A percentile compares a stretch with the other conserved stretches of the same genome.
These are phyloP conservation scores for Cisticola juncidis DNA, from an alignment of 2,113 vertebrate species.

Conservation along the genomic window DNA sequence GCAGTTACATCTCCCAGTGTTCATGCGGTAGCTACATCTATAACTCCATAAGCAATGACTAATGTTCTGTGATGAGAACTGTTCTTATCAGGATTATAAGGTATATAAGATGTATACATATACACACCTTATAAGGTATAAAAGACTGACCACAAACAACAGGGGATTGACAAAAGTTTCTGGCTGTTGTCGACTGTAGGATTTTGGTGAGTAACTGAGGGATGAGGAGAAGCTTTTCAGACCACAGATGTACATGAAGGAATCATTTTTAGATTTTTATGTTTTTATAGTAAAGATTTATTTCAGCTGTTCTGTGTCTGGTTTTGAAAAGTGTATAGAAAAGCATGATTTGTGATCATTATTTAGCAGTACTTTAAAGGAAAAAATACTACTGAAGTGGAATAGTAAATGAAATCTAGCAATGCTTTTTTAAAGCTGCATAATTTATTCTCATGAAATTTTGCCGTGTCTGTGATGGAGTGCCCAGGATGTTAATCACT, in stretches of 20 bases:
- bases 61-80: neutral
- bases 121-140: neutral
- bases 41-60: neutral
- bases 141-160: neutral
- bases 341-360: neutral
- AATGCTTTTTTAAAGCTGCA: neutral
- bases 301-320: neutral
- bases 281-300: neutral
- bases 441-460: neutral
- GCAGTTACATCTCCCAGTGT: neutral
- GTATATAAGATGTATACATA: neutral
- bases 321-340: neutral
- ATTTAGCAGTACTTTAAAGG: neutral
- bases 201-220: neutral
- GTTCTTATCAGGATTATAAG: neutral
- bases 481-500: neutral
- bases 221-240: neutral
- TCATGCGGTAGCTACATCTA: neutral
- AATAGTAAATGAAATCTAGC: neutral
- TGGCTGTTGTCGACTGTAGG: neutral
- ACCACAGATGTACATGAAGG: neutral
- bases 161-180: neutral
- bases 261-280: neutral
- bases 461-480: neutral
- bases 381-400: neutral